Percentiles rank a stretch among this genome's conserved stretches.
These are phyloP conservation scores for Colletes gigas DNA, from an alignment of 1,140 invertebrate genomes.

Conservation along the genomic window DNA sequence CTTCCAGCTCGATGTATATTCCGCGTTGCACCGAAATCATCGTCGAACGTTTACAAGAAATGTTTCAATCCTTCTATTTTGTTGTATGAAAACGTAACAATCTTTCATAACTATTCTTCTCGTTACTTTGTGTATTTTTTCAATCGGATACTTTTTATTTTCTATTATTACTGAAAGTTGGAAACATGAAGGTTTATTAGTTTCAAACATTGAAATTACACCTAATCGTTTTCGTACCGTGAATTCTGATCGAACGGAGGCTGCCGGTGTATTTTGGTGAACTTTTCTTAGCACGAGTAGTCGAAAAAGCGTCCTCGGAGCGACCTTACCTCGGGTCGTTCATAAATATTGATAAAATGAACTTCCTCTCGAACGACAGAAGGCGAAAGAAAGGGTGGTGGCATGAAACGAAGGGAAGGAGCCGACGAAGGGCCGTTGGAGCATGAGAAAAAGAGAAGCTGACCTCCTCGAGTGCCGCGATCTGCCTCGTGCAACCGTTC, in stretches of 20 bases:
- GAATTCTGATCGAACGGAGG: background rate
- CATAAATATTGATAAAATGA: constrained; percentile 73
- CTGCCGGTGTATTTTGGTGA: background rate
- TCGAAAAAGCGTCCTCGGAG: constrained; percentile 63
- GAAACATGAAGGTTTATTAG: too few relatives aligned
- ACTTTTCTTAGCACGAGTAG: background rate
- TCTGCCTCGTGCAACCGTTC: constrained; percentile 30
- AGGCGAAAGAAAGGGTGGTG: constrained; percentile 58
- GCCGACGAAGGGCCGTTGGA: constrained; percentile 5
- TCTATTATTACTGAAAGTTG: too few relatives aligned
- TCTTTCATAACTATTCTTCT: too few relatives aligned
- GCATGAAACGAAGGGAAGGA: constrained; percentile 37
- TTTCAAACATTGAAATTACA: too few relatives aligned
- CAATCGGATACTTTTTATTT: too few relatives aligned
- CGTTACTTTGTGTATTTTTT: too few relatives aligned
- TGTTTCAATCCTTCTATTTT: too few relatives aligned
- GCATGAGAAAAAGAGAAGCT: constrained; percentile 49
- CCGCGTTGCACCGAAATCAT: background rate
- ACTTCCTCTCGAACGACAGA: constrained; percentile 56
- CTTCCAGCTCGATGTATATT: background rate
- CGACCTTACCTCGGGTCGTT: constrained; percentile 71
- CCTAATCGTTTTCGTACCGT: background rate
- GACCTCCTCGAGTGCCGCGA: constrained; percentile 36
- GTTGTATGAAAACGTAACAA: too few relatives aligned
- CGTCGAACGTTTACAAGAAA: background rate